Evolutionary conservation across 2,888 invertebrate genomes (phyloP).

Genomic region (Drosophila crucigera): DNA sequence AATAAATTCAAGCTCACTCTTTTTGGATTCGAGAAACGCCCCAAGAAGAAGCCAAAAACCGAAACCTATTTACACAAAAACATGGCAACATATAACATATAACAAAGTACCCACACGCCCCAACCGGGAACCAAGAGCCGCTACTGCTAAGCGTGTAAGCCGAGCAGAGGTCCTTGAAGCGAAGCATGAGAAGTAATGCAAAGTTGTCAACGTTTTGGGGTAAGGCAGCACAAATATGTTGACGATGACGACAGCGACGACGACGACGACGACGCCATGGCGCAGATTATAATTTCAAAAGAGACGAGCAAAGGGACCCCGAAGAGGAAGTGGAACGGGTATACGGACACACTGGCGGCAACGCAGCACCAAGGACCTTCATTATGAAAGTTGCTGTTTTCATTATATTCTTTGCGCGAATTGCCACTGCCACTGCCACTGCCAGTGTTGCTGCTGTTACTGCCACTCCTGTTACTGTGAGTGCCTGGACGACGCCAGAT

Average conservation of each 20-base stretch:
- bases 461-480: conserved; percentile 1
- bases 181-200: conserved; percentile 39
- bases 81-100: conserved; percentile 41
- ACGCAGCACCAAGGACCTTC: conserved; percentile 67
- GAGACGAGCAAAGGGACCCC: conserved; percentile 52
- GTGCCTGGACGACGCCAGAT: conserved; percentile 25
- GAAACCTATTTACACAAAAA: conserved; percentile 66
- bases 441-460: not conserved
- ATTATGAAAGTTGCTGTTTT: conserved; percentile 83
- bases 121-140: conserved; percentile 44
- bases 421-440: conserved; percentile 18
- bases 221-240: conserved; percentile 42
- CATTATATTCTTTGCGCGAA: conserved; percentile 78
- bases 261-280: conserved; percentile 53
- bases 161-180: conserved; percentile 70
- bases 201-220: conserved; percentile 43
- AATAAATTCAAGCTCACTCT: conserved; percentile 59
- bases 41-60: conserved; percentile 52
- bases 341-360: conserved; percentile 31
- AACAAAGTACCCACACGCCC: conserved; percentile 34
- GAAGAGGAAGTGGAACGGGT: conserved; percentile 11
- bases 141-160: conserved; percentile 65
- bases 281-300: conserved; percentile 83
- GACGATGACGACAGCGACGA: conserved; percentile 29
- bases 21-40: conserved; percentile 13